A percentile compares a stretch with the other conserved stretches of the same genome.
These are phyloP conservation scores for Myotis daubentonii DNA, from an alignment of 2,797 vertebrate genomes.

Conservation along the genomic window DNA sequence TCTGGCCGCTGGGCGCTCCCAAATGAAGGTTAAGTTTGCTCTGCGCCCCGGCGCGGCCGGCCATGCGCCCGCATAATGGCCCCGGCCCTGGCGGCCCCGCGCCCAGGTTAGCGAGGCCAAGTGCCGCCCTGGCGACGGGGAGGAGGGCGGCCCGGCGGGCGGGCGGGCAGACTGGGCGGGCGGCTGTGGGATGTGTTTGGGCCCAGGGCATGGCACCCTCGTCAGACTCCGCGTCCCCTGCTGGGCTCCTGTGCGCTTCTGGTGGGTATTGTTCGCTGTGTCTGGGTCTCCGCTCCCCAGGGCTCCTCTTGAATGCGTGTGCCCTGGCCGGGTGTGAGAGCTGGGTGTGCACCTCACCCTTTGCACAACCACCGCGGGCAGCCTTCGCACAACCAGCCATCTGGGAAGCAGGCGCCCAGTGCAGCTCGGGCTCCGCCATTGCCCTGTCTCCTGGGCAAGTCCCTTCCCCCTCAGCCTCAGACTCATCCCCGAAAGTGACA, in stretches of 20 bases:
- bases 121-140: background rate
- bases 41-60: conserved; percentile 97
- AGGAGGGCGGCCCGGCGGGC: background rate
- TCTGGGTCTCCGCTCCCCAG: background rate
- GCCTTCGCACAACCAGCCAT: background rate
- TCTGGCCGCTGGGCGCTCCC: conserved; percentile 75
- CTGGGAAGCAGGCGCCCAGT: background rate
- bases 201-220: accelerated
- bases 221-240: background rate
- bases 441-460: background rate
- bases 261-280: background rate
- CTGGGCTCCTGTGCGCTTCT: background rate
- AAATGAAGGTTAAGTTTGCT: conserved; percentile 99
- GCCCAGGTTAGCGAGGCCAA: conserved; percentile 51
- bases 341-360: background rate
- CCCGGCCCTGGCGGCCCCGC: background rate
- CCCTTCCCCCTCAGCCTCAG: background rate
- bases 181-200: background rate
- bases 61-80: conserved; percentile 98
- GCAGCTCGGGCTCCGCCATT: background rate
- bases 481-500: background rate
- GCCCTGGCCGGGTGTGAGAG: background rate
- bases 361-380: no score
- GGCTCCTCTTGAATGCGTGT: background rate
- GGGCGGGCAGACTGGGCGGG: no score